Percentiles rank a stretch among this genome's conserved stretches.
Evolutionary conservation across 2,113 vertebrate species (phyloP).

Genomic region (Poicephalus gulielmi): DNA sequence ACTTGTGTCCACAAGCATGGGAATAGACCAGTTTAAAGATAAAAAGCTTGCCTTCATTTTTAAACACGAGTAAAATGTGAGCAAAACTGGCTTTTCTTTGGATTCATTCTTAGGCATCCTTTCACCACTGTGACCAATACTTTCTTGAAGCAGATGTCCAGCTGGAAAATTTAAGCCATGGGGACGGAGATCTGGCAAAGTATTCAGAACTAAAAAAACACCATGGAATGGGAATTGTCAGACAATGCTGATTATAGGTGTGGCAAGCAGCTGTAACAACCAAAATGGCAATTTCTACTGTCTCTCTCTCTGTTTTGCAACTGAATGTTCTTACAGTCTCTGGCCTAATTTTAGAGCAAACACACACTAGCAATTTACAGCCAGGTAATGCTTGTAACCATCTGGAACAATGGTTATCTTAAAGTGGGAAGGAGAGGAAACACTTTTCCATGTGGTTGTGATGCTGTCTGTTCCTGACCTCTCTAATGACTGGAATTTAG

Average conservation of each 20-base stretch:
- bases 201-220: neutral
- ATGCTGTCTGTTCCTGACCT: neutral
- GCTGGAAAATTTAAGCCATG: neutral
- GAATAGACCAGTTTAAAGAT: neutral
- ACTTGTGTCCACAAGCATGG: neutral
- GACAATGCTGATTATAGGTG: slow-evolving; percentile 50
- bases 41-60: neutral
- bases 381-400: neutral
- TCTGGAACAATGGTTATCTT: slow-evolving; percentile 2
- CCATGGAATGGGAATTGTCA: slow-evolving; percentile 18
- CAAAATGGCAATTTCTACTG: neutral
- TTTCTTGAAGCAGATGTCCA: neutral
- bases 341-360: slow-evolving; percentile 38
- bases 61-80: neutral
- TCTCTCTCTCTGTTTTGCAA: neutral
- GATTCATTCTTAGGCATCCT: neutral
- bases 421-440: slow-evolving; percentile 2
- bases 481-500: slow-evolving; percentile 29
- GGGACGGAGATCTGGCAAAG: neutral
- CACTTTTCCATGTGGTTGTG: slow-evolving; percentile 7
- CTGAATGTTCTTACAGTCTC: slow-evolving; percentile 1
- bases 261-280: slow-evolving; percentile 29
- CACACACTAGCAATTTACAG: neutral
- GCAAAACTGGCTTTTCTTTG: neutral
- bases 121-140: neutral